Conservation (phyloP, 2,797 vertebrate species). For the Melanotaenia nigrans region DNA sequence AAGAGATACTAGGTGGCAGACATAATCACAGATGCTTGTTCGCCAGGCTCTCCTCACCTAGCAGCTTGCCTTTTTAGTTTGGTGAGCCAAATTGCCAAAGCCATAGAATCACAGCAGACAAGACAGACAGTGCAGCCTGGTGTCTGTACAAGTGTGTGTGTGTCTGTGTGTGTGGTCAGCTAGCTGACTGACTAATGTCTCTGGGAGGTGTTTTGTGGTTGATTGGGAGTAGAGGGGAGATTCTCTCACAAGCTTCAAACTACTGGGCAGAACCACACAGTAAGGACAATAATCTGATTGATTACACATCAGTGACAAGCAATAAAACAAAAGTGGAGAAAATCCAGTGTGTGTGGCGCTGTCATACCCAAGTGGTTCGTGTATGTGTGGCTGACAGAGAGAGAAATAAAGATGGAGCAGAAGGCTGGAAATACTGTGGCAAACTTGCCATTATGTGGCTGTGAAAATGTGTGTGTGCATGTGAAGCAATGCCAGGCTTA, state of each 20-base stretch:
- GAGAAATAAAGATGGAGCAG: conserved; percentile 50
- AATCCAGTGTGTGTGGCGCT: conserved; percentile 40
- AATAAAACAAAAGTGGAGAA: conserved; percentile 75
- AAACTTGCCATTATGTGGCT: conserved; percentile 32
- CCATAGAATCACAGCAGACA: conserved; percentile 70
- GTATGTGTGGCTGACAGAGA: conserved; percentile 32
- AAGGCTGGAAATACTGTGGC: conserved; percentile 53
- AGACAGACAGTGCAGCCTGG: conserved; percentile 58
- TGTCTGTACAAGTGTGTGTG: conserved; percentile 42
- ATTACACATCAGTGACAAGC: conserved; percentile 75
- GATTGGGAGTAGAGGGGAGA: conserved; percentile 67
- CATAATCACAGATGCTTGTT: conserved; percentile 77
- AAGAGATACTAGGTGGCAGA: conserved; percentile 73
- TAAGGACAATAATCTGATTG: conserved; percentile 71
- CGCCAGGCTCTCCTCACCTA: conserved; percentile 71
- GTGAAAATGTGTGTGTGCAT: conserved; percentile 34
- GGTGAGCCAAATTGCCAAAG: conserved; percentile 74
- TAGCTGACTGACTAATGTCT: conserved; percentile 76
- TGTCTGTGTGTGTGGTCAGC: conserved; percentile 44
- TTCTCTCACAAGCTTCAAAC: conserved; percentile 72
- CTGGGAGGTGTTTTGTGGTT: conserved; percentile 74
- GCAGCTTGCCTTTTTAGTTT: conserved; percentile 75
- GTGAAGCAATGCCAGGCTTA: conserved; percentile 50
- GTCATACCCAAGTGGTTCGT: conserved; percentile 36
- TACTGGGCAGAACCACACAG: conserved; percentile 70